Percentiles rank a stretch among this genome's conserved stretches.
Evolutionary conservation across 2,888 invertebrate genomes (phyloP).

Genomic region (Carterocephalus palaemon): DNA sequence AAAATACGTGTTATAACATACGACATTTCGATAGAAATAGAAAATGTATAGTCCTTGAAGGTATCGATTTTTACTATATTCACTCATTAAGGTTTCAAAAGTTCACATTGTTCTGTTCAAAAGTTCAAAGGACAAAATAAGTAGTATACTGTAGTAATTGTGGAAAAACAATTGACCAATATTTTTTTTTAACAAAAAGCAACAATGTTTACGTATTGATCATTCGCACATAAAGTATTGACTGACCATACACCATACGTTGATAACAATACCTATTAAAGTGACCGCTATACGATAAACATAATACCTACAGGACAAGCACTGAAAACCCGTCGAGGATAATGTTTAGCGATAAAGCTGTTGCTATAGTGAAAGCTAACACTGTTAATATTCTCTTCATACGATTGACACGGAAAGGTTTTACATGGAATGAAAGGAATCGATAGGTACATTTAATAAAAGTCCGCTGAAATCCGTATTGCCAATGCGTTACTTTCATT

Average conservation of each 20-base stretch:
- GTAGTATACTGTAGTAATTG: too few relatives aligned
- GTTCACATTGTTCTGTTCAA: too few relatives aligned
- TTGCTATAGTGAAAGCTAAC: constrained; percentile 36
- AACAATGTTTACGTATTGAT: constrained; percentile 34
- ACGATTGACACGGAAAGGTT: too few relatives aligned
- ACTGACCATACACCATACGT: constrained; percentile 48
- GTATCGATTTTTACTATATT: constrained; percentile 17
- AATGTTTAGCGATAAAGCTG: constrained; percentile 33
- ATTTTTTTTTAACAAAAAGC: not conserved
- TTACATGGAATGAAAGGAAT: too few relatives aligned
- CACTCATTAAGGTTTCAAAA: not conserved
- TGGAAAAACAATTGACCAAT: too few relatives aligned
- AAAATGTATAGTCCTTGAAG: constrained; percentile 14
- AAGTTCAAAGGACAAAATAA: too few relatives aligned
- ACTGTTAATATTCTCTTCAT: constrained; percentile 2
- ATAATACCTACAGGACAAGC: constrained; percentile 38
- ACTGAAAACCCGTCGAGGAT: constrained; percentile 48
- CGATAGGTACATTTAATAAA: too few relatives aligned
- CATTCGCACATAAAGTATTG: constrained; percentile 48
- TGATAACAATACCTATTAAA: constrained; percentile 58
- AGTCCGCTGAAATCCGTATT: too few relatives aligned
- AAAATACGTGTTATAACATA: not conserved
- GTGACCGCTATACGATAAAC: constrained; percentile 33
- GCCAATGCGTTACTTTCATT: too few relatives aligned
- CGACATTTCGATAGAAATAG: not conserved